These are phyloP conservation scores for Druon quercuslanigerum DNA, from an alignment of 1,140 invertebrate species.

Conservation along the genomic window DNA sequence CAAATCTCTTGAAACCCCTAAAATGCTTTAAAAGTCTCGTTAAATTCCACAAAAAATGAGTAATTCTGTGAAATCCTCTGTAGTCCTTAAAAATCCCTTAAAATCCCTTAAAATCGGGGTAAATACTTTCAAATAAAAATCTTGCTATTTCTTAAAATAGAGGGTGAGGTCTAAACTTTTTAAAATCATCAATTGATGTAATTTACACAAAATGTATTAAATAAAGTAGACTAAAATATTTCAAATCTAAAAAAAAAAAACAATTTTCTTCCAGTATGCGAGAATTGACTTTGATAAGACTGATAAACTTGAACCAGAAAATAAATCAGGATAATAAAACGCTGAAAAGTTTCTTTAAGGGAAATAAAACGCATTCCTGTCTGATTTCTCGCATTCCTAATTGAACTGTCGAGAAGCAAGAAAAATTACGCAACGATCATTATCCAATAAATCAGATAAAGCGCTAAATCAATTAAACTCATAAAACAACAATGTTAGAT, in stretches of 20 bases:
- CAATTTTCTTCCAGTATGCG: background rate
- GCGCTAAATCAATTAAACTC: slow-evolving; percentile 23
- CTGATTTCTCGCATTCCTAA: slow-evolving; percentile 11
- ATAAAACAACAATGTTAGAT: background rate
- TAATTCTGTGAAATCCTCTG: too few relatives aligned
- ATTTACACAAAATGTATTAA: too few relatives aligned
- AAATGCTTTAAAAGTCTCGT: too few relatives aligned
- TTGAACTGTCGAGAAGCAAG: slow-evolving; percentile 7
- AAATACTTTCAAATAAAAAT: too few relatives aligned
- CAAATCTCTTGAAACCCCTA: too few relatives aligned
- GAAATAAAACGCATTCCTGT: background rate
- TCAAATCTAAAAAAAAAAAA: background rate
- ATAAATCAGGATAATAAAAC: background rate
- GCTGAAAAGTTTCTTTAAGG: slow-evolving; percentile 6
- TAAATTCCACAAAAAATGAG: too few relatives aligned
- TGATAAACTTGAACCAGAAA: background rate
- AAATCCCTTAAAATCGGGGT: too few relatives aligned
- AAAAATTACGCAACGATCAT: slow-evolving; percentile 19
- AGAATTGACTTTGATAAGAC: background rate
- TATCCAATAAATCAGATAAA: slow-evolving; percentile 26
- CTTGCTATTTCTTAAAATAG: too few relatives aligned
- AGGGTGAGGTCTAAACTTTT: too few relatives aligned
- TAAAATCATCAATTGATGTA: too few relatives aligned
- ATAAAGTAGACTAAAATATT: background rate
- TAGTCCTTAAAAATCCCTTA: too few relatives aligned